Evolutionary conservation across 2,797 vertebrate species (phyloP), one percentile per base, ranked within the genome.

Genomic region (Spea hammondii): DNA sequence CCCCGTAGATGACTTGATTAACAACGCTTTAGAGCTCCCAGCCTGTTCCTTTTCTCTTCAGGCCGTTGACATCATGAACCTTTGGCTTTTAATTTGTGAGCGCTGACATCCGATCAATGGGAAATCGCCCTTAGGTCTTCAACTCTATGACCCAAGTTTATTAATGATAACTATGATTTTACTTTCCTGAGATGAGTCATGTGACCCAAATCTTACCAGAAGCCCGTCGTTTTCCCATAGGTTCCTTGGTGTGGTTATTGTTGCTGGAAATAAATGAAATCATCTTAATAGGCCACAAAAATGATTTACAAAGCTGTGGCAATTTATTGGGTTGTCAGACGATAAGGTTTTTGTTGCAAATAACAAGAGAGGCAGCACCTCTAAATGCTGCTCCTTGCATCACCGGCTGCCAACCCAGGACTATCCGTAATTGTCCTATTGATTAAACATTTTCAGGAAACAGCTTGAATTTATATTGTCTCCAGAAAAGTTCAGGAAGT

Each of bases 371-470:
- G 59, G 14, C 59, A 62, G 5, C 59, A 32, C 55, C 55, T 13
- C n/a, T 17, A 62, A 62, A 62, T 12, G 4, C 8, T 32, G 14
- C n/a, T 62, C 14, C 8, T 62, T 62, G 59, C 9, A 32, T 12
- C n/a, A 32, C 32, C 59, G n/a, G 12, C 10, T 6, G 51, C 32
- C 55, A 59, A 17, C 9, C n/a, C n/a, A 32, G 9, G n/a, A 12
- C 51, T 5, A 62, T 62, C 10, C 1, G 14, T 62, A 10, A 62
- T 62, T 32, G 59, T 12, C 14, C 59, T 62, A 46, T n/a, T 65
- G 45, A 45, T 45, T 65, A 47, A 44, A 44, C 64, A 65, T 7
- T 65, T 65, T 62, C 59, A 62, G 59, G n/a, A 62, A 62, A 62
- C n/a, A 7, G 14, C 14, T 32, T 32, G 14, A 62, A 32, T 62